Base-by-base conservation (phyloP, 2,888 invertebrate genomes). In the Seira ritae region DNA sequence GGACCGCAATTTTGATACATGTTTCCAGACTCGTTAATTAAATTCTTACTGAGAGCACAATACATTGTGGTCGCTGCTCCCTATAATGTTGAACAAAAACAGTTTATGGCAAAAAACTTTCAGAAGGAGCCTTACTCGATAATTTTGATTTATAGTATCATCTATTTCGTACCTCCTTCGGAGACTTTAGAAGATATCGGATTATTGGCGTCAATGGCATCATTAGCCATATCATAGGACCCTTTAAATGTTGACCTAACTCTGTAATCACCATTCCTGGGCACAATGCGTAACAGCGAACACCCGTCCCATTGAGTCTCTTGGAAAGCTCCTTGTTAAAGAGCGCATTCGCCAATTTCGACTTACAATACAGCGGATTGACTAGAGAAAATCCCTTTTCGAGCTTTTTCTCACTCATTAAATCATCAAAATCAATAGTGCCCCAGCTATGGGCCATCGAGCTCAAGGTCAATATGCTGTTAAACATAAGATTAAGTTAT, bases 31-130 rank as follows among this genome's bases (percentile, higher is more conserved):
- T 94, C 93, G 0, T 93, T 93, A n/a, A 91, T 91, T 42, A 94
- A 90, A 83, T 94, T 92, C 86, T 95, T 94, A 85, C 95, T 94
- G 0, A 95, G 94, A 0, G 96, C 95, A 90, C 96, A 95, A 91
- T 94, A 94, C 20, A 96, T 91, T 20, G 95, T 92, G 0, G 96
- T 95, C 91, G 96, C 94, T 0, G 95, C 93, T 65, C 96, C 96
- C 95, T 96, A 91, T 96, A 91, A n/a, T n/a, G n/a, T n/a, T 22
- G 4, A 17, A 76, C 19, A 37, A 22, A 77, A 42, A 12, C 12
- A 12, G 6, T 12, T 42, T 66, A 22, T 20, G 10, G 10, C 4
- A 15, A 20, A n/a, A 4, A 75, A 55, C 10, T 42, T 62, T 31
- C 73, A 62, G 22, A 17, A 70, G 0, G 70, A 17, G 17, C 0